These are phyloP conservation scores for Turdus rufiventris DNA, from an alignment of 2,113 vertebrate species.

Conservation along the genomic window DNA sequence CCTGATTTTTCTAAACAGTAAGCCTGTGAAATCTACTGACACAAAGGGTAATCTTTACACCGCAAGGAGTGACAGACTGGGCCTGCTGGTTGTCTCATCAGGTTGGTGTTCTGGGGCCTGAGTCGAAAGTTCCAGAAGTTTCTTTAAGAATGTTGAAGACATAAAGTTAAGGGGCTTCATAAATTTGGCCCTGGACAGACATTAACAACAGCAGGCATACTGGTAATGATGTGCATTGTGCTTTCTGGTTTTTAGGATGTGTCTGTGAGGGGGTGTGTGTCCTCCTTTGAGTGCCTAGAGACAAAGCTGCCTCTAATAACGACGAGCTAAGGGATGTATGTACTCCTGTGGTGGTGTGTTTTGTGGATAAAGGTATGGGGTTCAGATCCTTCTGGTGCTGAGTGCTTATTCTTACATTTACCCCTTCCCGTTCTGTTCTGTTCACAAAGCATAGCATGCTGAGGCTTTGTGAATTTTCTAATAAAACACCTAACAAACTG, in stretches of 20 bases:
- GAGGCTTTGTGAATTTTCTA: slow-evolving; percentile 1
- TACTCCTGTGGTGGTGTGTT: not conserved
- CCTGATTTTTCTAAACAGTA: not conserved
- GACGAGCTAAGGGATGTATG: not conserved
- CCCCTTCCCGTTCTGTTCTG: not conserved
- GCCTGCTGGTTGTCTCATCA: not conserved
- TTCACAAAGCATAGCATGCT: not conserved
- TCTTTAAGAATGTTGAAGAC: not conserved
- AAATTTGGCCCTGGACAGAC: not conserved
- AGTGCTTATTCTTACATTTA: not conserved
- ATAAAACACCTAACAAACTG: not conserved
- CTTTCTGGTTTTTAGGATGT: not conserved
- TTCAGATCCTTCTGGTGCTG: slow-evolving; percentile 16
- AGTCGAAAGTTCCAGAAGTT: not conserved
- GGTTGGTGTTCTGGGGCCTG: not conserved
- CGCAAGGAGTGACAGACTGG: not conserved
- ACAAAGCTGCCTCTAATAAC: not conserved
- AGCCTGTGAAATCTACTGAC: not conserved
- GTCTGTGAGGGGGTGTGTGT: not conserved
- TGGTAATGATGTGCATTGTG: not conserved
- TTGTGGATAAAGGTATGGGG: not conserved
- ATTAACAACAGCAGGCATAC: not conserved
- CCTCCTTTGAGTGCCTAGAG: not conserved
- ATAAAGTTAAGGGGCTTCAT: not conserved
- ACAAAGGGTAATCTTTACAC: not conserved